A percentile compares a stretch with the other conserved stretches of the same genome.
Evolutionary conservation across 1,140 invertebrate species (phyloP).

Genomic region (Papilio xuthus): DNA sequence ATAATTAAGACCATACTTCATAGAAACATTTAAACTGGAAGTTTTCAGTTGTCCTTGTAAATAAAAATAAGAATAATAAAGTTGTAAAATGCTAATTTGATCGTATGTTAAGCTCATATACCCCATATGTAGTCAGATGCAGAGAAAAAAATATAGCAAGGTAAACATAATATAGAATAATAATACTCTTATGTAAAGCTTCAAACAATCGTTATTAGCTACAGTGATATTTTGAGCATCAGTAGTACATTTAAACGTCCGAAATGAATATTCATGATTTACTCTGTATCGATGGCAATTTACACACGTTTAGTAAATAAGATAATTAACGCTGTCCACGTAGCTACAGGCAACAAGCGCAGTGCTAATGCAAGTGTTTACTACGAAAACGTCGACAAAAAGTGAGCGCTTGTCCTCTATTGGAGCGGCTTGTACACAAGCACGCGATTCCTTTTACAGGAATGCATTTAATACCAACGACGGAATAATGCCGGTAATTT

Average conservation of each 20-base stretch:
- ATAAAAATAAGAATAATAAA: too few species aligned
- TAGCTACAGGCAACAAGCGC: background rate
- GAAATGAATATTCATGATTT: slow-evolving; percentile 34
- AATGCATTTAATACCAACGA: slow-evolving; percentile 76
- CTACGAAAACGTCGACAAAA: slow-evolving; percentile 34
- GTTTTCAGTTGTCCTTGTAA: too few species aligned
- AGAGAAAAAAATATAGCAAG: background rate
- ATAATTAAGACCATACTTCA: too few species aligned
- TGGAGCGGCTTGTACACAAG: slow-evolving; percentile 47
- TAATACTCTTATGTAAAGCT: background rate
- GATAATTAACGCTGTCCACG: slow-evolving; percentile 31
- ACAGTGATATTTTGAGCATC: background rate
- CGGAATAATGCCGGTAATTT: slow-evolving; percentile 59
- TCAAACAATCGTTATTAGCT: background rate
- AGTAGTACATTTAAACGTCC: slow-evolving; percentile 8
- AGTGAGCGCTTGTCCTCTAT: slow-evolving; percentile 43
- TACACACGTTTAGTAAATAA: slow-evolving; percentile 29
- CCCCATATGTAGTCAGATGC: background rate
- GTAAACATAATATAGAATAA: background rate
- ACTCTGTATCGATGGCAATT: slow-evolving; percentile 15
- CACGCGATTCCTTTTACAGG: slow-evolving; percentile 71
- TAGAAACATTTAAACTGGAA: too few species aligned
- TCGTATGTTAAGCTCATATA: background rate
- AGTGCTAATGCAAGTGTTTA: slow-evolving; percentile 31
- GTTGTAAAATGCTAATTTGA: too few species aligned